phyloP scores from a whole-genome alignment of 2,888 invertebrate species.

The Pseudococcus jackbeardsleyi region DNA sequence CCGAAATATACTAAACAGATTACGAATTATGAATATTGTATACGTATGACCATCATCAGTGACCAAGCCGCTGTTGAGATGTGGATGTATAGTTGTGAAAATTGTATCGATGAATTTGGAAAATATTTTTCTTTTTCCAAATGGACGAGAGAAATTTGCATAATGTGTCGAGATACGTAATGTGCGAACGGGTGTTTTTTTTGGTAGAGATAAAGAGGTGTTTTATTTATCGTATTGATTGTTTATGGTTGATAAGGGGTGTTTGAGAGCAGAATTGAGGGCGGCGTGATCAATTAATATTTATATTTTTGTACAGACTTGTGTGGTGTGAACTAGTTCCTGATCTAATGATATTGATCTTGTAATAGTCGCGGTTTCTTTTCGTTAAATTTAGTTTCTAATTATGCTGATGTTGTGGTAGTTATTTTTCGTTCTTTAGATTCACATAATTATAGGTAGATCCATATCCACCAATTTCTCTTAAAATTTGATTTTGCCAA shows the following conservation, averaged over 20 bases:
- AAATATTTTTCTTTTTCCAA: slow-evolving; percentile 5
- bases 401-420: too few relatives aligned
- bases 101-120: slow-evolving; percentile 27
- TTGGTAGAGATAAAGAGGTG: background rate
- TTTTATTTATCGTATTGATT: background rate
- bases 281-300: background rate
- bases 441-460: too few relatives aligned
- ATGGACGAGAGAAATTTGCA: background rate
- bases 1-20: slow-evolving; percentile 53
- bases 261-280: background rate
- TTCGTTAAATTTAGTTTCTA: too few relatives aligned
- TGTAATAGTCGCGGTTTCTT: background rate
- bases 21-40: background rate
- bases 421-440: too few relatives aligned
- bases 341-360: background rate
- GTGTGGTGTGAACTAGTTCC: background rate
- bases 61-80: background rate
- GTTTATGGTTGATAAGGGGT: background rate
- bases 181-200: background rate
- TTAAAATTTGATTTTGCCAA: too few relatives aligned
- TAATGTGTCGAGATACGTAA: background rate
- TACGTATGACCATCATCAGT: background rate
- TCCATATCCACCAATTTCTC: too few relatives aligned
- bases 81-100: background rate
- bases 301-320: background rate